These are phyloP conservation scores for Hirtodrosophila trivittata DNA, from an alignment of 2,888 invertebrate species.

Conservation along the genomic window DNA sequence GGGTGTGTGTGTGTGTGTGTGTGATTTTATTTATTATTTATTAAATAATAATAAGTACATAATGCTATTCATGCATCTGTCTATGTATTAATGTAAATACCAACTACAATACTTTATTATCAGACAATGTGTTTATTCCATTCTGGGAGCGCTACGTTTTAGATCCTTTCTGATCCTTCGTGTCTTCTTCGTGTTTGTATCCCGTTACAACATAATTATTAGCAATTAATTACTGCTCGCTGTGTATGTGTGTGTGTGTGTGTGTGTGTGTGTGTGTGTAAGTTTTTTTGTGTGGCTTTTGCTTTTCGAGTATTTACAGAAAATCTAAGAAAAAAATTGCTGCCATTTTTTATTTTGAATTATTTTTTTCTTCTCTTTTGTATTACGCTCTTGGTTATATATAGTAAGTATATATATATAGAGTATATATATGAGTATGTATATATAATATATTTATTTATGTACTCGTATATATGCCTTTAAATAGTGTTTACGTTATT, in stretches of 20 bases:
- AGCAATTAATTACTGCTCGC: slow-evolving; percentile 51
- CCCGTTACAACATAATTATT: slow-evolving; percentile 62
- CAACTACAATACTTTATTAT: slow-evolving; percentile 77
- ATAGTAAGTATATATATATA: slow-evolving; percentile 30
- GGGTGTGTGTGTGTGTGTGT: slow-evolving; percentile 6
- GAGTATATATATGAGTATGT: slow-evolving; percentile 17
- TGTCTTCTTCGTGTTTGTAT: slow-evolving; percentile 10
- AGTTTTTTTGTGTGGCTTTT: slow-evolving; percentile 35
- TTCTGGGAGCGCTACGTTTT: slow-evolving; percentile 15
- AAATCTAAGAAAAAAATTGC: slow-evolving; percentile 69
- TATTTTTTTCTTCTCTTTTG: slow-evolving; percentile 21
- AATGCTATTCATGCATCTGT: slow-evolving; percentile 42
- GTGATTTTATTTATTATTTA: slow-evolving; percentile 31
- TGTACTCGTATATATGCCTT: slow-evolving; percentile 40
- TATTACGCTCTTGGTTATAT: slow-evolving; percentile 38
- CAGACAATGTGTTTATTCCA: slow-evolving; percentile 58
- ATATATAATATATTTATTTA: slow-evolving; percentile 26
- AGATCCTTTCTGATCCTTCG: slow-evolving; percentile 19
- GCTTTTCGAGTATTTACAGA: slow-evolving; percentile 77
- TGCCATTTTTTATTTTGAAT: slow-evolving; percentile 19
- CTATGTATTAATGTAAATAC: slow-evolving; percentile 51
- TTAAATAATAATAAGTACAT: slow-evolving; percentile 43
- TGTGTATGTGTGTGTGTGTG: slow-evolving; percentile 10
- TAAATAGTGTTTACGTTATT: slow-evolving; percentile 42
- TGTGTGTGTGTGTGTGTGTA: slow-evolving; percentile 6